Conservation (phyloP, 2,113 vertebrate genomes). For the Tetraodon nigroviridis region DNA sequence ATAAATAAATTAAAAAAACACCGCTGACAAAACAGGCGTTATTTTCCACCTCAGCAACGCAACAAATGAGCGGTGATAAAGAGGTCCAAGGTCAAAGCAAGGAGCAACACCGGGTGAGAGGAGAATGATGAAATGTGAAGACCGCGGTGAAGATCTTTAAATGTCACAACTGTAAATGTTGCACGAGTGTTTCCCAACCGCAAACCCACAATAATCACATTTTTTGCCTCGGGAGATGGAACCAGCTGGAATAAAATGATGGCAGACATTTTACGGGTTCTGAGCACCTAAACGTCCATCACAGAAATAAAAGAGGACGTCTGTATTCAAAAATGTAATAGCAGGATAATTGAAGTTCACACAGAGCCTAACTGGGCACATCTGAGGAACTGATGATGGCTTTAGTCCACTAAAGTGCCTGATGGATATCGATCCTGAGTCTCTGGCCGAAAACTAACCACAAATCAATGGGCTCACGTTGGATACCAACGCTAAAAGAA, state of each 20-base stretch:
- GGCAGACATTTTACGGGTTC: constrained; percentile 27
- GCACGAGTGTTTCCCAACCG: constrained; percentile 30
- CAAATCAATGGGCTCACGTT: neutral
- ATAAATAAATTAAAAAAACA: neutral
- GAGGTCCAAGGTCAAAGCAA: constrained; percentile 1
- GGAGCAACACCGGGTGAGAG: neutral
- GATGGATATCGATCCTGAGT: neutral
- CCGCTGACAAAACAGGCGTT: neutral
- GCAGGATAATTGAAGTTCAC: neutral
- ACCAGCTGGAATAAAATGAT: constrained; percentile 23
- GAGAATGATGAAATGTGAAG: constrained; percentile 14
- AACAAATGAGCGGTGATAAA: neutral
- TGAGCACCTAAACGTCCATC: constrained; percentile 9
- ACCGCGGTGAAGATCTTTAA: constrained; percentile 15
- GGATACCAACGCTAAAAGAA: neutral
- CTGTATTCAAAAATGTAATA: constrained; percentile 2
- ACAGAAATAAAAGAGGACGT: constrained; percentile 10
- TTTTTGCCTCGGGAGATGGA: constrained; percentile 17
- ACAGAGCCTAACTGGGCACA: neutral
- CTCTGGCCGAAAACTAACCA: neutral
- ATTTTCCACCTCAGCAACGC: neutral
- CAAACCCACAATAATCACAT: constrained; percentile 33
- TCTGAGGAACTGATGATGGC: neutral
- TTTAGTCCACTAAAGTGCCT: neutral
- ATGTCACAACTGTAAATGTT: constrained; percentile 12